Evolutionary conservation across 2,113 vertebrate species (phyloP), one percentile per base, ranked within the genome.

Genomic region (Amblyornis subalaris): DNA sequence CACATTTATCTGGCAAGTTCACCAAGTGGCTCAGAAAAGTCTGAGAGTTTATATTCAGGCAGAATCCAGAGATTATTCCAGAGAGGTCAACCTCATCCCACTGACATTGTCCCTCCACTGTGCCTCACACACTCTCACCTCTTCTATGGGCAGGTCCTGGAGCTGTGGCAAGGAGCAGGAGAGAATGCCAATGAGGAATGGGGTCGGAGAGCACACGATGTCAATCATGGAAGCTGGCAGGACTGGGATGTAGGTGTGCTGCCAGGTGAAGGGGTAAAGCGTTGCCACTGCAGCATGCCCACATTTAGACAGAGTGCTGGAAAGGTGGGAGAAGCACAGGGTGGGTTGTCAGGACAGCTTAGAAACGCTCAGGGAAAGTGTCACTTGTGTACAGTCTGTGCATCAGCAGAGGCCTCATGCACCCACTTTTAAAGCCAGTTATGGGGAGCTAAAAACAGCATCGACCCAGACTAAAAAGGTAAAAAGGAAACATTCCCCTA

Each of bases 201-300:
- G 99, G 10, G 99, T 99, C 4, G 99, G 99, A 38, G 99, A 99
- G 97, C 99, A 99, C 97, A 98, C 99, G 58, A 99, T 99, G 96
- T 99, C 99, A 50, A 99, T 98, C 99, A 99, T 99, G 76, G 98
- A 99, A 10, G 98, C 96, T 10, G 99, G 99, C 12, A 99, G 97
- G 80, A 99, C 99, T 0, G 99, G 99, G 44, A 99, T 98, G 58
- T 99, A 99, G 45, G 99, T 99, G 94, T 99, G 99, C 95, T 99
- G 99, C 99, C 99, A 99, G 77, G 98, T 99, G 98, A 99, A 99
- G 2, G 99, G 99, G 86, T 99, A 99, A 18, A 99, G 98, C 4
- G 98, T 98, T 50, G 99, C 99, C 71, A 99, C 98, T 82, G 98
- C 99, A 0, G 99, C 99, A 20, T 99, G 99, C 77, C 98, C 97